These are phyloP conservation scores for Sciurus niger DNA, from an alignment of 2,113 vertebrate genomes.

Conservation along the genomic window DNA sequence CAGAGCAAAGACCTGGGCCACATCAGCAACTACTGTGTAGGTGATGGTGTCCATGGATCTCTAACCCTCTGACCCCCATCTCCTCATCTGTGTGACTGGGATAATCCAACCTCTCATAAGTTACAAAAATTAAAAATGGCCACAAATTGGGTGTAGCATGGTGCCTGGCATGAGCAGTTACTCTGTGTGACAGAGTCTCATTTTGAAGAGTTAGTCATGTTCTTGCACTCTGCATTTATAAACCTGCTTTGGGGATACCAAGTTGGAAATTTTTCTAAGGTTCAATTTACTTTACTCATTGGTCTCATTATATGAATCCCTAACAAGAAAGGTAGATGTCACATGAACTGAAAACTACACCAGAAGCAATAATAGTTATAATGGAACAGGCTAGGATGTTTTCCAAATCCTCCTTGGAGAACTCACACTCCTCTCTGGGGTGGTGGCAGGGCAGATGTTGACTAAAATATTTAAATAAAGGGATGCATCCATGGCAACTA, in stretches of 20 bases:
- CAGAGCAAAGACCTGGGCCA: not conserved
- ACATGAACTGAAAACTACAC: slow-evolving; percentile 81
- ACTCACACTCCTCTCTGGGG: slow-evolving; percentile 61
- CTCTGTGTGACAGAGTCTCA: not conserved
- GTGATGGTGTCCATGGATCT: not conserved
- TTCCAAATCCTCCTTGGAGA: slow-evolving; percentile 74
- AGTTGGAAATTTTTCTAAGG: slow-evolving; percentile 42
- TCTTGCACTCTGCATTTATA: not conserved
- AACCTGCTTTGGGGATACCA: not conserved
- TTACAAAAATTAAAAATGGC: not conserved
- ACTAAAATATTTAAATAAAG: slow-evolving; percentile 74
- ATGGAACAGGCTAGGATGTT: slow-evolving; percentile 49
- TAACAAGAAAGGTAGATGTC: slow-evolving; percentile 81
- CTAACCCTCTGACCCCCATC: not conserved
- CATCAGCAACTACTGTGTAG: not conserved
- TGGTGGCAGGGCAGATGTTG: slow-evolving; percentile 74
- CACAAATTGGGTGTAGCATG: not conserved
- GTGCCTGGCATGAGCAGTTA: not conserved
- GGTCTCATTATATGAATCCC: slow-evolving; percentile 85
- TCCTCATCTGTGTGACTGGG: not conserved
- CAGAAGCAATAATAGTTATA: slow-evolving; percentile 58
- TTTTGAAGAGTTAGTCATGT: not conserved
- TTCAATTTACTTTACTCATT: slow-evolving; percentile 81
- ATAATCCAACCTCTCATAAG: not conserved
- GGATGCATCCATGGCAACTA: slow-evolving; percentile 78